A percentile compares a stretch with the other conserved stretches of the same genome.
Conservation (phyloP, 2,113 vertebrate species). For the Pleuronectes platessa region DNA sequence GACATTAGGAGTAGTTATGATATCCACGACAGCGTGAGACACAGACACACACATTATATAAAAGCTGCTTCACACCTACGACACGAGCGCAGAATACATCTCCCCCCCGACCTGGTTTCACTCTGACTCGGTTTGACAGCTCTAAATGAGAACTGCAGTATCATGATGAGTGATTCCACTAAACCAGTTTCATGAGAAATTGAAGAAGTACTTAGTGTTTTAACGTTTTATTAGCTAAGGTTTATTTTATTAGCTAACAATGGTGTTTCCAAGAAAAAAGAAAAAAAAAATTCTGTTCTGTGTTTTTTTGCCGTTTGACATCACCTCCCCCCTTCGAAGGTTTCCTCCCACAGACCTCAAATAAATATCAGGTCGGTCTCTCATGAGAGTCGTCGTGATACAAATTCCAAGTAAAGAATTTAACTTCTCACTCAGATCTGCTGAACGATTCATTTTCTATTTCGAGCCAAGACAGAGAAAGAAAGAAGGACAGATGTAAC, state of each 20-base stretch:
- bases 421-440: background rate
- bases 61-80: background rate
- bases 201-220: too few species aligned
- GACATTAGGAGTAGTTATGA: background rate
- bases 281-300: too few species aligned
- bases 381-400: too few species aligned
- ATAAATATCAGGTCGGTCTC: background rate
- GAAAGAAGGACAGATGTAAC: slow-evolving; percentile 4
- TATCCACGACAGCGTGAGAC: background rate
- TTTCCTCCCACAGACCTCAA: background rate
- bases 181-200: slow-evolving; percentile 12
- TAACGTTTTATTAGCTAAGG: too few species aligned
- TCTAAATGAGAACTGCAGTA: background rate
- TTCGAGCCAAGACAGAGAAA: slow-evolving; percentile 5
- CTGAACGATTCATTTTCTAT: background rate
- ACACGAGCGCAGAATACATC: background rate
- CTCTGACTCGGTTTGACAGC: background rate
- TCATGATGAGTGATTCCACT: background rate
- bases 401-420: background rate
- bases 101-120: background rate
- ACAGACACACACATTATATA: slow-evolving; percentile 2
- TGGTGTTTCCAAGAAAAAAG: too few species aligned
- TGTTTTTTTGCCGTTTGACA: too few species aligned
- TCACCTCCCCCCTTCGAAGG: too few species aligned
- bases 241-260: too few species aligned